A percentile compares a stretch with the other conserved stretches of the same genome.
Evolutionary conservation across 2,888 invertebrate species (phyloP).

Genomic region (Rosalia funebris): DNA sequence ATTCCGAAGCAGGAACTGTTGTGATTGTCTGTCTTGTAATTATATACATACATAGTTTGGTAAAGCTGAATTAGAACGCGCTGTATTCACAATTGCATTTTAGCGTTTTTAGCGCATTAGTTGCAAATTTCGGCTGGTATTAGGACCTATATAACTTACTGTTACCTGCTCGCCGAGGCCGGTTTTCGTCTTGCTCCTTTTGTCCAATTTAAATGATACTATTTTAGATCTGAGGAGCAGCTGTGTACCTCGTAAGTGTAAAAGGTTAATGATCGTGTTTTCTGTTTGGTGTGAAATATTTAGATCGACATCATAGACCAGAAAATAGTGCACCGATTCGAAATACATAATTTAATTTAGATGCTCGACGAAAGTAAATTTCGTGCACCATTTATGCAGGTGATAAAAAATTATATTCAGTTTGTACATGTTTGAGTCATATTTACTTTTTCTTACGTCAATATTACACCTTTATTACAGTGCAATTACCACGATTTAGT

Average conservation of each 20-base stretch:
- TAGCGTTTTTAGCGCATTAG: neutral
- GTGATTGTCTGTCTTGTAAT: slow-evolving; percentile 17
- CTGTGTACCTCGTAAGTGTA: slow-evolving; percentile 3
- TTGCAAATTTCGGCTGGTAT: slow-evolving; percentile 11
- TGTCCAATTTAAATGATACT: slow-evolving; percentile 1
- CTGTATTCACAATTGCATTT: slow-evolving; percentile 5
- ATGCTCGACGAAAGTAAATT: too few species aligned
- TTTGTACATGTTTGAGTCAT: too few species aligned
- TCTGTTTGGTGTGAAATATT: neutral
- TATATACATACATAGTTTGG: neutral
- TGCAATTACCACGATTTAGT: too few species aligned
- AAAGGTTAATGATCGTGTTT: slow-evolving; percentile 1
- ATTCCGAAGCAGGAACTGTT: slow-evolving; percentile 26
- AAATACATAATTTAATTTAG: too few species aligned
- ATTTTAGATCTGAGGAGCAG: neutral
- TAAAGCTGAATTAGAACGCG: slow-evolving; percentile 2
- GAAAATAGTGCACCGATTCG: too few species aligned
- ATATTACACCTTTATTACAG: too few species aligned
- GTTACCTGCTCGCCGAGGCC: slow-evolving; percentile 15
- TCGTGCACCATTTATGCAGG: too few species aligned
- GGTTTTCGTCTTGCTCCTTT: slow-evolving; percentile 20
- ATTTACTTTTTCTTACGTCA: too few species aligned
- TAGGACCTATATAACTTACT: slow-evolving; percentile 9
- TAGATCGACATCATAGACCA: neutral
- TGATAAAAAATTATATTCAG: too few species aligned